These are phyloP conservation scores for Micromussa lordhowensis DNA, from an alignment of 92 coral and sea anemone species.

Conservation along the genomic window DNA sequence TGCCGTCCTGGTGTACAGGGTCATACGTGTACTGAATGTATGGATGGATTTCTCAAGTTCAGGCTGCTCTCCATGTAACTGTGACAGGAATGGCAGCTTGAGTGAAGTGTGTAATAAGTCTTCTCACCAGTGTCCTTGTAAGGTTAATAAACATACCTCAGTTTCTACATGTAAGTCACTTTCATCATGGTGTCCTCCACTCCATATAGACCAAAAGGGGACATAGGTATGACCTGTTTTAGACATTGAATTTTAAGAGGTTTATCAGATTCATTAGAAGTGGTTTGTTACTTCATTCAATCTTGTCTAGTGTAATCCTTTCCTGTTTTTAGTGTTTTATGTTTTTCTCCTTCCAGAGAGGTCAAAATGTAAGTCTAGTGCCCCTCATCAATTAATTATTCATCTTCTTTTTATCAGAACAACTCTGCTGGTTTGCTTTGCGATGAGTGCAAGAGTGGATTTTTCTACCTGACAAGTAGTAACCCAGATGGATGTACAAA, in stretches of 20 bases:
- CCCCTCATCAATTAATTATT: too few species aligned
- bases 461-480: constrained; percentile 80
- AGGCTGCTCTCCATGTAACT: constrained; percentile 74
- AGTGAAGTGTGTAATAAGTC: constrained; percentile 69
- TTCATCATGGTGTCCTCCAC: too few species aligned
- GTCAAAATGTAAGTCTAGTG: too few species aligned
- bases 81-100: constrained; percentile 76
- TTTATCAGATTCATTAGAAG: too few species aligned
- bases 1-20: constrained; percentile 86
- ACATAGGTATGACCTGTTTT: too few species aligned
- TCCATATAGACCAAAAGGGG: too few species aligned
- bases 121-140: constrained; percentile 85
- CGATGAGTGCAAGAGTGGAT: constrained; percentile 70
- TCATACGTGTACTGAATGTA: constrained; percentile 82
- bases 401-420: constrained; percentile 67
- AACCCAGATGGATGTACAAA: constrained; percentile 90
- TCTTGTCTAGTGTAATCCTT: too few species aligned
- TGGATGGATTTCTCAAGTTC: constrained; percentile 65
- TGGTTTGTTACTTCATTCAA: too few species aligned
- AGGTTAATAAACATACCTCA: constrained; percentile 49
- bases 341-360: too few species aligned
- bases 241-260: too few species aligned
- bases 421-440: constrained; percentile 77
- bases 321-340: too few species aligned
- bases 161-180: neutral